Percentiles rank a stretch among this genome's conserved stretches.
These are phyloP conservation scores for Chaetodon trifascialis DNA, from an alignment of 2,113 vertebrate species.

Conservation along the genomic window DNA sequence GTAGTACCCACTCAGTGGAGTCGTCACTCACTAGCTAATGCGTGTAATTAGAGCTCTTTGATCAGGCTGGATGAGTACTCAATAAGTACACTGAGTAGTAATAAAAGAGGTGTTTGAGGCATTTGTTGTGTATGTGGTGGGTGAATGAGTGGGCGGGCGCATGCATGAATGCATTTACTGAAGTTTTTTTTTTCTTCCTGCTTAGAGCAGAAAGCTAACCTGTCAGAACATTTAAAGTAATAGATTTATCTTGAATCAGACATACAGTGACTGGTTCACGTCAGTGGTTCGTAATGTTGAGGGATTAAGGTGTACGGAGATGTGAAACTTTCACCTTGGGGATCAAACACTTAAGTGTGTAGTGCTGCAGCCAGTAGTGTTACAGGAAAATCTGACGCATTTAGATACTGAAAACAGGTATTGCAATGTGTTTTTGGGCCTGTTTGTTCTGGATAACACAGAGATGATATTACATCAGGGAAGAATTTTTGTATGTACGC, in stretches of 20 bases:
- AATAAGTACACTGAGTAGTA: constrained; percentile 48
- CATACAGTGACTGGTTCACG: constrained; percentile 1
- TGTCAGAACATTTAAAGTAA: not conserved
- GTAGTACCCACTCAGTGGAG: constrained; percentile 58
- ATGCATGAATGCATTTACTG: constrained; percentile 19
- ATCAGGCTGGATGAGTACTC: constrained; percentile 57
- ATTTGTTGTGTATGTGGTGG: constrained; percentile 42
- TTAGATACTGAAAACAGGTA: not conserved
- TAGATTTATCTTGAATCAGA: not conserved
- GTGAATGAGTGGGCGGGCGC: constrained; percentile 48
- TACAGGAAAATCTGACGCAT: not conserved
- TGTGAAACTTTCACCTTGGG: not conserved
- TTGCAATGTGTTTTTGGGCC: not conserved
- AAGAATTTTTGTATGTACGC: not conserved
- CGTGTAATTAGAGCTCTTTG: constrained; percentile 70
- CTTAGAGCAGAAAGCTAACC: constrained; percentile 17
- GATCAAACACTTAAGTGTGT: not conserved
- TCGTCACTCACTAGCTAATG: constrained; percentile 69
- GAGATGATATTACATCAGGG: not conserved
- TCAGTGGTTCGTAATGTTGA: constrained; percentile 2
- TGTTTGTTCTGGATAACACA: not conserved
- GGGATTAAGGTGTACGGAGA: not conserved
- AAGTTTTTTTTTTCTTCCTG: constrained; percentile 1
- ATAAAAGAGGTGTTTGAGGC: constrained; percentile 37
- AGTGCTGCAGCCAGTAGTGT: not conserved